These are phyloP conservation scores for Neodontobutis hainanensis DNA, from an alignment of 2,113 vertebrate species.

Conservation along the genomic window DNA sequence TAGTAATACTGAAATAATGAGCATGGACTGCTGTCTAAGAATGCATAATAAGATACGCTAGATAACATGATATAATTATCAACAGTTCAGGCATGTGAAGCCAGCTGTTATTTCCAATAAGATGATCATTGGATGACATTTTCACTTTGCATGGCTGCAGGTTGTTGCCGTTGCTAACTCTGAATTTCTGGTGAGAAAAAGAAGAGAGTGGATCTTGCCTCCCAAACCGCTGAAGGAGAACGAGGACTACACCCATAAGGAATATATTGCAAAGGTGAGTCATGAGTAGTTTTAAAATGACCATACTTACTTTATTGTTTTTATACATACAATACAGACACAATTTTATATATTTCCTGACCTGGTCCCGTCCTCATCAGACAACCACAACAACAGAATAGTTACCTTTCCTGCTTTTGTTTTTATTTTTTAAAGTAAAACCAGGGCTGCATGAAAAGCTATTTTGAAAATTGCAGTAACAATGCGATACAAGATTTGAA, in stretches of 20 bases:
- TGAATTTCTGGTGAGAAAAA: constrained; percentile 68
- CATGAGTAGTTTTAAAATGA: constrained; percentile 2
- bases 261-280: constrained; percentile 82
- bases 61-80: neutral
- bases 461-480: too few relatives aligned
- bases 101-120: neutral
- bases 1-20: too few relatives aligned
- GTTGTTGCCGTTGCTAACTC: constrained; percentile 13
- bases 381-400: too few relatives aligned
- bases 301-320: neutral
- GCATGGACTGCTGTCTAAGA: too few relatives aligned
- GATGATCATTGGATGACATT: too few relatives aligned
- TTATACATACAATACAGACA: neutral
- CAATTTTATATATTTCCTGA: too few relatives aligned
- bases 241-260: constrained; percentile 73
- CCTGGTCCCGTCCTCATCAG: too few relatives aligned
- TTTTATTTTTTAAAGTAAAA: too few relatives aligned
- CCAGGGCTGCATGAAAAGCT: too few relatives aligned
- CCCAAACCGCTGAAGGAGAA: constrained; percentile 80
- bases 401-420: too few relatives aligned
- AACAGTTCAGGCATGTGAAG: neutral
- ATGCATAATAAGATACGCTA: too few relatives aligned
- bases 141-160: constrained; percentile 24
- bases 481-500: too few relatives aligned
- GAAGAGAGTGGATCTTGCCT: constrained; percentile 85